A percentile compares a stretch with the other conserved stretches of the same genome.
Conservation (phyloP, 1,140 invertebrate genomes). For the Lepidotrigona ventralis region DNA sequence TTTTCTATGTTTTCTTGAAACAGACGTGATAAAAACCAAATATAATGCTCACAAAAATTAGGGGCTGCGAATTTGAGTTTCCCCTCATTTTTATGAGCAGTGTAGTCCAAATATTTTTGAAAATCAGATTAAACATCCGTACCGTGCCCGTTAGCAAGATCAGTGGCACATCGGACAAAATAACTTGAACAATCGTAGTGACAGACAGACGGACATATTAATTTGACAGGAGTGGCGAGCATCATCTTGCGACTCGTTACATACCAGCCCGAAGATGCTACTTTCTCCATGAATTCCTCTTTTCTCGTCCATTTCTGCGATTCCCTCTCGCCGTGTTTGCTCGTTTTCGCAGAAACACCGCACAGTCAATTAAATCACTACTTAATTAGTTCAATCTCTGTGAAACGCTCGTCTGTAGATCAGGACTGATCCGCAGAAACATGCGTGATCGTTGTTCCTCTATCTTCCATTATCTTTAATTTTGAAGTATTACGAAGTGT, state of each 20-base stretch:
- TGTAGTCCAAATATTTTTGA: neutral
- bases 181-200: neutral
- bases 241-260: conserved; percentile 39
- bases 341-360: neutral
- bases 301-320: neutral
- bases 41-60: no score
- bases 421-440: neutral
- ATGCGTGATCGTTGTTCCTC: neutral
- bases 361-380: conserved; percentile 37
- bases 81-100: no score
- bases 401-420: neutral
- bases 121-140: neutral
- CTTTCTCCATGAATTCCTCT: conserved; percentile 5
- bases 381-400: conserved; percentile 40
- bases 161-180: neutral
- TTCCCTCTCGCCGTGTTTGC: neutral
- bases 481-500: no score
- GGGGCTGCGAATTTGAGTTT: no score
- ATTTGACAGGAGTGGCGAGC: conserved; percentile 25
- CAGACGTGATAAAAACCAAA: no score
- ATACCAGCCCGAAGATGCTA: conserved; percentile 6
- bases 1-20: no score
- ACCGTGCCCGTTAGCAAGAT: neutral
- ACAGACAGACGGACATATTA: conserved; percentile 26
- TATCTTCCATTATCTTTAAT: no score